A percentile compares a stretch with the other conserved stretches of the same genome.
Evolutionary conservation across 1,140 invertebrate species (phyloP).

Genomic region (Pseudomyrmex flavicornis): DNA sequence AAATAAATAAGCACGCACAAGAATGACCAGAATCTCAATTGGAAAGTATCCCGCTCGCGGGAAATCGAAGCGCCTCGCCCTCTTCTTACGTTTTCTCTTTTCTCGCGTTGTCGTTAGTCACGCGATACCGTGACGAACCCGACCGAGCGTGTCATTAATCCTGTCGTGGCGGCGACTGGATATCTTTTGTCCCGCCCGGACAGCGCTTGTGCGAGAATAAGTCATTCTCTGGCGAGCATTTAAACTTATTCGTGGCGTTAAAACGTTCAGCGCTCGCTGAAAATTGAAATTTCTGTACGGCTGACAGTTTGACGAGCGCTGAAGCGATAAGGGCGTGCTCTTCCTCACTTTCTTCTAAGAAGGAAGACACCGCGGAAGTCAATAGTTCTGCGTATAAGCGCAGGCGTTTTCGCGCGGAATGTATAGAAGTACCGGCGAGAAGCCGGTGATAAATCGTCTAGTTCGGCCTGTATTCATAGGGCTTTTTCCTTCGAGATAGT

Average conservation of each 20-base stretch:
- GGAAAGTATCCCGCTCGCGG: neutral
- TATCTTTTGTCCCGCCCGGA: slow-evolving; percentile 60
- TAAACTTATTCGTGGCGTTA: neutral
- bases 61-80: slow-evolving; percentile 31
- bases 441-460: slow-evolving; percentile 71
- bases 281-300: slow-evolving; percentile 45
- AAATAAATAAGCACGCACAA: slow-evolving; percentile 53
- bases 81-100: slow-evolving; percentile 55
- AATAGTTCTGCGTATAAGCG: slow-evolving; percentile 58
- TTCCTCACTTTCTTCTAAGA: neutral
- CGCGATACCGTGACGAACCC: slow-evolving; percentile 64
- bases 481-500: slow-evolving; percentile 41
- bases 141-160: slow-evolving; percentile 74
- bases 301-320: slow-evolving; percentile 26
- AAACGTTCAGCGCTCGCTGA: neutral
- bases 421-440: slow-evolving; percentile 5
- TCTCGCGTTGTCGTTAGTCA: slow-evolving; percentile 72
- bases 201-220: slow-evolving; percentile 45
- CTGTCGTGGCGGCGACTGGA: slow-evolving; percentile 4
- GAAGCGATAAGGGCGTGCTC: slow-evolving; percentile 10
- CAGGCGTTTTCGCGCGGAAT: slow-evolving; percentile 52
- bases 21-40: neutral
- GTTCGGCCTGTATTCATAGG: slow-evolving; percentile 64
- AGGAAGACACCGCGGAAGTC: slow-evolving; percentile 2
- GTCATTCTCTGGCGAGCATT: neutral